phyloP scores from a whole-genome alignment of 1,140 invertebrate genomes.

The Brachionus asplanchnoidis region DNA sequence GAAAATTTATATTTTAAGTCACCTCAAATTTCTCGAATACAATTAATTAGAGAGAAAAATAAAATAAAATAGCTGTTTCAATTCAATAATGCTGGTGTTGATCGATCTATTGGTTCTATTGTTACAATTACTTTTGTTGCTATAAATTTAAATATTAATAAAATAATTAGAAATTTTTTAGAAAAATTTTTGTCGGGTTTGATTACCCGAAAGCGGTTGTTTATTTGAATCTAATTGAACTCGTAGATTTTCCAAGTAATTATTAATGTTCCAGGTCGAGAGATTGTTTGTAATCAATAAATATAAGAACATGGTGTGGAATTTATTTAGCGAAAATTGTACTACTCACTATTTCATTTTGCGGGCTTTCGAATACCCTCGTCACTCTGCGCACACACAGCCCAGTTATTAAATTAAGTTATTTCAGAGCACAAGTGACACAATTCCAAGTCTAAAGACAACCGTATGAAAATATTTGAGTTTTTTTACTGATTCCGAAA shows the following conservation, averaged over 20 bases:
- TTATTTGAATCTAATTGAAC: constrained; percentile 13
- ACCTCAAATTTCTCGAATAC: background rate
- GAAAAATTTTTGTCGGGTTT: background rate
- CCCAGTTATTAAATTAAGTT: background rate
- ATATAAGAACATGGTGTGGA: background rate
- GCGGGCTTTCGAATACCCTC: background rate
- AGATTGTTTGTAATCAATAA: background rate
- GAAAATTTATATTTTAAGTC: background rate
- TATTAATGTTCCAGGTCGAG: background rate
- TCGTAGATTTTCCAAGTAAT: background rate
- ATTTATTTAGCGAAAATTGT: background rate
- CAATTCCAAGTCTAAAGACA: background rate
- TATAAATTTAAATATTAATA: background rate
- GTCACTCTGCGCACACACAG: background rate
- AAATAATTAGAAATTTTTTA: background rate
- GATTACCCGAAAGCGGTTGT: constrained; percentile 29
- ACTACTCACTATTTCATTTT: background rate
- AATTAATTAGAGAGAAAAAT: background rate
- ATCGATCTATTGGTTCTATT: constrained; percentile 21
- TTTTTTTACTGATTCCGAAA: background rate
- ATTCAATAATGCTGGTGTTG: background rate
- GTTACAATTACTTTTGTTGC: background rate
- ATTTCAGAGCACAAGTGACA: background rate
- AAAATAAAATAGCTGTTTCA: background rate
- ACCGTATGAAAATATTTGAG: background rate